Evolutionary conservation across 1,140 invertebrate genomes (phyloP), one percentile per base, ranked within the genome.

Genomic region (Achatina immaculata): DNA sequence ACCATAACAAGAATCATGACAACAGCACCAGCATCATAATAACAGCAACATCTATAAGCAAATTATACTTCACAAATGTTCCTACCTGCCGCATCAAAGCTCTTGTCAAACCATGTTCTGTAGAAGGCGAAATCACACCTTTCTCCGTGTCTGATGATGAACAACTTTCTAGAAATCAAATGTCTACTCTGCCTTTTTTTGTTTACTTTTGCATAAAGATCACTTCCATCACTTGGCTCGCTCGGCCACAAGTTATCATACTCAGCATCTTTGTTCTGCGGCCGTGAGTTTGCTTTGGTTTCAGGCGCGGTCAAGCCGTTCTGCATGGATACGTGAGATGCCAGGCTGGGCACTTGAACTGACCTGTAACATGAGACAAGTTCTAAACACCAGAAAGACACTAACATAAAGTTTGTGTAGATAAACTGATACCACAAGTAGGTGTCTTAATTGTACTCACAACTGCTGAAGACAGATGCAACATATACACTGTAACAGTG

Each of bases 41-140:
- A n/a, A n/a, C n/a, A n/a, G n/a, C n/a, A n/a, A n/a, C n/a, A n/a
- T n/a, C n/a, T n/a, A n/a, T n/a, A n/a, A n/a, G n/a, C n/a, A n/a
- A n/a, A n/a, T n/a, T n/a, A n/a, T n/a, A n/a, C n/a, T n/a, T n/a
- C n/a, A n/a, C n/a, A n/a, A n/a, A n/a, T n/a, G n/a, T 28, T 45
- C 71, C 66, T 93, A 88, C 95, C 95, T 81, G 94, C 91, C 73
- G 94, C 92, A 92, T 97, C 95, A 89, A 97, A 98, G 87, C 96
- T 96, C 88, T 94, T 95, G 0, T 95, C 94, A 78, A 96, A 95
- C 96, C 96, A 98, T 21, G 93, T 92, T 72, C 83, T 85, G 36
- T 96, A 96, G 88, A 97, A 97, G 0, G 96, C 96, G 86, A 98
- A 97, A 91, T 98, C 96, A 2, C 97, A 94, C 51, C 97, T 92